Evolutionary conservation across 1,140 invertebrate species (phyloP).

Genomic region (Stegodyphus mimosarum): DNA sequence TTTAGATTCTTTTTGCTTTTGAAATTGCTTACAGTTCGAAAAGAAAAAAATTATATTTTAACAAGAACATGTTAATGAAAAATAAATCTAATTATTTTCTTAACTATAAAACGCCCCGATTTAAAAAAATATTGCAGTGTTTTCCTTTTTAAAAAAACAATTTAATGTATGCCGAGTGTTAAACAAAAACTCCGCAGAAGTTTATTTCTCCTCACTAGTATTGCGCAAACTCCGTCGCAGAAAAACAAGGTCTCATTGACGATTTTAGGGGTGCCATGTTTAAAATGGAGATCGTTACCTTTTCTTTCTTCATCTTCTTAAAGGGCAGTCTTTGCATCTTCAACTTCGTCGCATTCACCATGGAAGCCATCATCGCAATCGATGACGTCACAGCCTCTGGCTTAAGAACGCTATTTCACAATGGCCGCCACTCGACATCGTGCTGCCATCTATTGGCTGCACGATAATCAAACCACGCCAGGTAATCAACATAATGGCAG

Average conservation of each 20-base stretch:
- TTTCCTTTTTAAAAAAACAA: no score
- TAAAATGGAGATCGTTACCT: slow-evolving; percentile 60
- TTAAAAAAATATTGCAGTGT: no score
- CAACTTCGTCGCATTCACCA: slow-evolving; percentile 50
- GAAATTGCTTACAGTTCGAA: no score
- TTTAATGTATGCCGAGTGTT: no score
- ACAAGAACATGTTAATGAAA: no score
- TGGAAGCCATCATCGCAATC: slow-evolving; percentile 57
- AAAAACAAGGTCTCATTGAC: slow-evolving; percentile 52
- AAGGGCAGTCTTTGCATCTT: slow-evolving; percentile 55
- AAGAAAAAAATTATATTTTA: no score
- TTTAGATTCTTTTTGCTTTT: no score
- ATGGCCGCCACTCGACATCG: slow-evolving; percentile 30
- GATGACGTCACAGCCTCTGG: slow-evolving; percentile 50
- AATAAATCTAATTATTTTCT: no score
- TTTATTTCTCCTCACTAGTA: neutral
- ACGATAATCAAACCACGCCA: slow-evolving; percentile 55
- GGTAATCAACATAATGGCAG: slow-evolving; percentile 57
- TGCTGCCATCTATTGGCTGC: slow-evolving; percentile 57
- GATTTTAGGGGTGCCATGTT: slow-evolving; percentile 56
- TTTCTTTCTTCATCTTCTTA: slow-evolving; percentile 59
- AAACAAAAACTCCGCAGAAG: no score
- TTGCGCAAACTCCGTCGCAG: slow-evolving; percentile 41
- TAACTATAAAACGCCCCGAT: no score
- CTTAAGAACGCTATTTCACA: slow-evolving; percentile 41